Evolutionary conservation across 2,888 invertebrate genomes (phyloP), one percentile per base, ranked within the genome.

Genomic region (Morpho achilles): DNA sequence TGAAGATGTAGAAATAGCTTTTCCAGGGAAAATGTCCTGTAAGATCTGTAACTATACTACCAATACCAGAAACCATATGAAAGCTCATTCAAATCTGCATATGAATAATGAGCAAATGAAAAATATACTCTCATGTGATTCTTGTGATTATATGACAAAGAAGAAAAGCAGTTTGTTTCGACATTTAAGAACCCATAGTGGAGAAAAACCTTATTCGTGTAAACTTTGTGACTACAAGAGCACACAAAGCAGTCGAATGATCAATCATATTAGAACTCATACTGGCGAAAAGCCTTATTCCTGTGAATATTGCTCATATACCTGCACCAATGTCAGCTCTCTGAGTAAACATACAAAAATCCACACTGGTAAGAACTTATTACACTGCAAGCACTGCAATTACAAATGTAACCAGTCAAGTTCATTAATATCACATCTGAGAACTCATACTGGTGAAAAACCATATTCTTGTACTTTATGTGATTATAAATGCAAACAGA

Each of bases 291-390:
- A 50, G 22, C 50, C 50, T 8, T 50, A 50, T 44, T 50, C 53
- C 40, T 47, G 45, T 44, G 50, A 54, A 10, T 42, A 72, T 76
- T 73, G 69, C 75, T 74, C 75, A 75, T 50, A 50, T 22, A 50
- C 40, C 5, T 50, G 50, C 6, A 40, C n/a, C 1, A 39, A 16
- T 1, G 40, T 16, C 16, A 46, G 22, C 6, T 22, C 9, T 10
- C 5, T 46, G 16, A 16, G 7, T 8, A 8, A n/a, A 16, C 46
- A 46, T 46, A 8, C 22, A 10, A 46, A n/a, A n/a, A 16, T 8
- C 6, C 46, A 46, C 16, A 46, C 46, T 22, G 46, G 46, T 48
- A 9, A 48, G 48, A 32, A 48, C 48, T 9, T 39, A 48, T 9
- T 48, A 7, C 23, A 23, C 0, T 48, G 48, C 7, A 39, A 48